Conservation (phyloP, 2,888 invertebrate species). For the Idaea aversata region DNA sequence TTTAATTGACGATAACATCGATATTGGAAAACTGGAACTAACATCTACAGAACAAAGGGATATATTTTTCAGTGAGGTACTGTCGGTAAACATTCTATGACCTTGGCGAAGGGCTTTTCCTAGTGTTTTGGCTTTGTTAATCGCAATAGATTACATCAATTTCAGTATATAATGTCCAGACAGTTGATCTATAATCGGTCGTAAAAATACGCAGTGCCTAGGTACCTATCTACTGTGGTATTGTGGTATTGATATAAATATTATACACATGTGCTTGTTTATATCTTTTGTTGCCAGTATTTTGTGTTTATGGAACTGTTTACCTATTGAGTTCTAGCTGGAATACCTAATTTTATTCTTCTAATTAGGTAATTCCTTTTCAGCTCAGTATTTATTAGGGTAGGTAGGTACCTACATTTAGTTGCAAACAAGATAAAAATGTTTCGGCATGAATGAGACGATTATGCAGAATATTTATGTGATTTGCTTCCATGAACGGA, state of each 20-base stretch:
- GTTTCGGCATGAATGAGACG: not conserved
- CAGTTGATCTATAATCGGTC: not conserved
- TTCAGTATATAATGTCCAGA: not conserved
- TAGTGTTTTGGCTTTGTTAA: slow-evolving; percentile 10
- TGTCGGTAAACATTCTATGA: slow-evolving; percentile 69
- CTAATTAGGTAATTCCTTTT: not conserved
- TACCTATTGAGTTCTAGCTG: not conserved
- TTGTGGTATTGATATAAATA: not conserved
- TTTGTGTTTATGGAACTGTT: not conserved
- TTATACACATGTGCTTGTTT: not conserved
- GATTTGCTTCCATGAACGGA: not conserved
- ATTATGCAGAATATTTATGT: not conserved
- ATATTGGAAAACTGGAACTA: slow-evolving; percentile 79
- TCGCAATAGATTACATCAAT: not conserved
- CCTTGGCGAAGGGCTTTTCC: slow-evolving; percentile 62
- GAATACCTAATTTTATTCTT: not conserved
- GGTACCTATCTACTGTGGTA: not conserved
- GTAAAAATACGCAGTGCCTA: not conserved
- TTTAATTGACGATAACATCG: slow-evolving; percentile 78
- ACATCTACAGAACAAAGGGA: slow-evolving; percentile 81
- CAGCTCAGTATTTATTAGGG: not conserved
- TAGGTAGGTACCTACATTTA: not conserved
- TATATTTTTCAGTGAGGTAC: slow-evolving; percentile 85
- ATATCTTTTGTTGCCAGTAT: not conserved
- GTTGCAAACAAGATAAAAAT: not conserved